Evolutionary conservation across 2,113 vertebrate species (phyloP), one percentile per base, ranked within the genome.

Genomic region (Cariama cristata): DNA sequence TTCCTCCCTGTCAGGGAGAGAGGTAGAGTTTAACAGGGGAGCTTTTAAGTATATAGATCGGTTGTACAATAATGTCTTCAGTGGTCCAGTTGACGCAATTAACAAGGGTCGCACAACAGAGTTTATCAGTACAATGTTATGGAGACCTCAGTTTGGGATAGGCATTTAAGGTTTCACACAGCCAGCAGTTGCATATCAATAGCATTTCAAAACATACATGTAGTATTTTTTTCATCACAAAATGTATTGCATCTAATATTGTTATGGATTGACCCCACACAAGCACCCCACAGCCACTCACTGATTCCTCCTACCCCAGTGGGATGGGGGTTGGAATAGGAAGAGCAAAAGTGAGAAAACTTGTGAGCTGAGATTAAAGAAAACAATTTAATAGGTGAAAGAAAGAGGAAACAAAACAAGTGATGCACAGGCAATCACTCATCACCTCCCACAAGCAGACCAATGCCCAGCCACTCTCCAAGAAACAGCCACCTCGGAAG

Each of bases 281-380:
- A 56, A 68, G 8, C 11, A 42, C 22, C 13, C 11, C 42, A 85
- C 8, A 74, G 12, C 23, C n/a, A 38, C 53, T 22, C 2, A 1
- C 20, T 44, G 49, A 45, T 19, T 77, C 9, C n/a, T 12, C 0
- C 10, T 12, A 33, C 4, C 21, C 15, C 38, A 14, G 26, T 42
- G n/a, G 26, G 17, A 33, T 0, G 2, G 26, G 8, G 14, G 8
- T 58, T 23, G 50, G 45, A 79, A 32, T 6, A 84, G 21, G 22
- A 49, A 79, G 30, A 66, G 19, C 30, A 73, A 84, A 79, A 79
- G 32, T 32, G 38, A 66, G 58, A 66, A 88, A 79, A 38, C 7
- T 12, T 7, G 11, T 40, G 59, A 73, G 23, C 40, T 27, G 23
- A 59, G 28, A 44, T 91, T 20, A 12, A 17, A 50, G 50, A 64